Conservation (phyloP, 2,888 invertebrate genomes). For the Aromia moschata region DNA sequence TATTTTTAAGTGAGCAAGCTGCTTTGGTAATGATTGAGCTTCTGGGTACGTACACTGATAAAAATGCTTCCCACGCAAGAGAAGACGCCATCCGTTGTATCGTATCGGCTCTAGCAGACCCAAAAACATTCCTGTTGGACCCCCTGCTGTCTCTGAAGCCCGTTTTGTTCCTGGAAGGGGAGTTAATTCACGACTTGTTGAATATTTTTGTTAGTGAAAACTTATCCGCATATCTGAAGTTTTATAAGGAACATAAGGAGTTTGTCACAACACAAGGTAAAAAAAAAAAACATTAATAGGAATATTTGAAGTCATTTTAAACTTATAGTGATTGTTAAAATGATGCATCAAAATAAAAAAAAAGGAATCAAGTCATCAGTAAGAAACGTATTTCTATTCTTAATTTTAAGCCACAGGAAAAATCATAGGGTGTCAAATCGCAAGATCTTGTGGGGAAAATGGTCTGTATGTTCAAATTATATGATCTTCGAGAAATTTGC, state of each 20-base stretch:
- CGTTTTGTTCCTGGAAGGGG: constrained; percentile 93
- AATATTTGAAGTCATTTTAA: neutral
- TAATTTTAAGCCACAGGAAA: no score
- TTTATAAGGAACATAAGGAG: constrained; percentile 92
- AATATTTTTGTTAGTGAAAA: constrained; percentile 96
- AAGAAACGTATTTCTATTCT: no score
- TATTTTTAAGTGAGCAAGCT: constrained; percentile 91
- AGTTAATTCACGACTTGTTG: constrained; percentile 92
- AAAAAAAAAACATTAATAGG: neutral
- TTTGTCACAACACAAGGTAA: constrained; percentile 82
- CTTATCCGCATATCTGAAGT: constrained; percentile 88
- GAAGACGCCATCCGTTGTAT: constrained; percentile 98
- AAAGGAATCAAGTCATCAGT: no score
- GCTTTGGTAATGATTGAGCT: constrained; percentile 97
- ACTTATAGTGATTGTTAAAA: no score
- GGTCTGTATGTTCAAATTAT: no score
- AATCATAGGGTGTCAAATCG: no score
- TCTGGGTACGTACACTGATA: constrained; percentile 94
- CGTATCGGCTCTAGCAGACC: constrained; percentile 93
- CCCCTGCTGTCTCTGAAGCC: constrained; percentile 93
- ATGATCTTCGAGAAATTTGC: no score
- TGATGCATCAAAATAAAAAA: no score
- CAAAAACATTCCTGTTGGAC: constrained; percentile 94
- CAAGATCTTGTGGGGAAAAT: no score
- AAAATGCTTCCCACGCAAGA: constrained; percentile 95